phyloP scores from a whole-genome alignment of 2,888 invertebrate genomes.

The Neoitamus cyanurus region DNA sequence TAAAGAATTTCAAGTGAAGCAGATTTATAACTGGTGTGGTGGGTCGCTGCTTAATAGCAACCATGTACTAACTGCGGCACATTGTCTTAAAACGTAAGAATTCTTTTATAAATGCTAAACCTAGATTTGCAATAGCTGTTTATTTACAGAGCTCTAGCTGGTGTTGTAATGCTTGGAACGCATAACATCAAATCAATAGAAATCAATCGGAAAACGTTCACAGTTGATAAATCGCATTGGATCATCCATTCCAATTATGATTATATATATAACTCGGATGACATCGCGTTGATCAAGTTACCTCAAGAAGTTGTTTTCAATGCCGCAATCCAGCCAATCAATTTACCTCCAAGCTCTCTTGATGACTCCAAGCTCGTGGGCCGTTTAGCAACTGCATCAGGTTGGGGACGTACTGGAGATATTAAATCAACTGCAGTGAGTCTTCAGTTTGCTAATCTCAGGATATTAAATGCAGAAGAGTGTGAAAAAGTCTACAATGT shows the following conservation, averaged over 20 bases:
- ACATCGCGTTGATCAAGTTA: constrained; percentile 62
- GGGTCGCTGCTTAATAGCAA: constrained; percentile 58
- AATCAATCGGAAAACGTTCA: constrained; percentile 64
- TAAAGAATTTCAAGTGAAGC: constrained; percentile 49
- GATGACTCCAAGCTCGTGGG: constrained; percentile 53
- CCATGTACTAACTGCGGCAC: constrained; percentile 61
- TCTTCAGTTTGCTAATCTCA: constrained; percentile 60
- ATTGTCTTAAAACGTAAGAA: constrained; percentile 59
- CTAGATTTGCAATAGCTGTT: background rate
- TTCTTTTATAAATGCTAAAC: background rate
- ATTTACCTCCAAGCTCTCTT: background rate
- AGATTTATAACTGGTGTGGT: constrained; percentile 56
- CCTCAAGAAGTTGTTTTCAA: constrained; percentile 61
- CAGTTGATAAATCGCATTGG: constrained; percentile 60
- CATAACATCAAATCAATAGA: constrained; percentile 62
- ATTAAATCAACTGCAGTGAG: constrained; percentile 58
- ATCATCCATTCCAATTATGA: constrained; percentile 63
- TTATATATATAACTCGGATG: constrained; percentile 61
- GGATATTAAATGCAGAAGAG: constrained; percentile 55
- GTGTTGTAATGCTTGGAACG: constrained; percentile 63
- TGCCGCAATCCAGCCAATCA: constrained; percentile 55
- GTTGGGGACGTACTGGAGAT: constrained; percentile 58
- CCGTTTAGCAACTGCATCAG: constrained; percentile 58
- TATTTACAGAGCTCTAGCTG: constrained; percentile 58
- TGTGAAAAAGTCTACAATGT: constrained; percentile 58